Evolutionary conservation across 2,113 vertebrate genomes (phyloP), one percentile per base, ranked within the genome.

Genomic region (Helogale parvula): DNA sequence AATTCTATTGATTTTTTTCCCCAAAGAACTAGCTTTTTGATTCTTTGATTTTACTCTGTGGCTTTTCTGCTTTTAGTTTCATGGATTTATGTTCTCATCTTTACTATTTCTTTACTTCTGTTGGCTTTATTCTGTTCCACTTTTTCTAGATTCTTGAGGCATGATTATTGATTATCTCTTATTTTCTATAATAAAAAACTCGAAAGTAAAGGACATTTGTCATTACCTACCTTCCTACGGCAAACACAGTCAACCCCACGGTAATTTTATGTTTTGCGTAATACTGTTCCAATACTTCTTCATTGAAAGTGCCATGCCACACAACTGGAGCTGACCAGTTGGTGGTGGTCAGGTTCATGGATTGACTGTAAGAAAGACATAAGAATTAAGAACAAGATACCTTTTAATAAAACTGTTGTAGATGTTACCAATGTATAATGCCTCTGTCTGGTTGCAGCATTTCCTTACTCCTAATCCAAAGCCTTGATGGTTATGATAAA

Each of bases 171-270:
- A 71, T 95, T 72, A 86, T 19, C 66, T 80, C n/a, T 38, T 3
- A 47, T 84, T 93, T 84, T 93, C 65, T 91, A 33, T 16, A 88
- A 60, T 17, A 54, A 90, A 57, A 93, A n/a, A 1, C 25, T 31
- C 47, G 47, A 93, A 45, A 47, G 0, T 76, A 72, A 88, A 83
- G 63, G 38, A 68, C 33, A 74, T 52, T 65, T 57, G 71, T 50
- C 54, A 35, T 77, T 66, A 85, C 98, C 93, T 97, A 98, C 98
- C 94, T 97, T 89, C 98, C 98, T 45, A 97, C 89, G n/a, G 98
- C 98, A 93, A 98, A 98, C 47, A 98, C 98, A 15, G 95, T 98
- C 81, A 98, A 21, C 57, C 98, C 97, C 50, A 98, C 87, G 2
- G 97, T 96, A 69, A 98, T 60, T 45, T 94, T 97, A 72, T 71